phyloP scores from a whole-genome alignment of 1,140 invertebrate species.

The Tetragnatha versicolor region DNA sequence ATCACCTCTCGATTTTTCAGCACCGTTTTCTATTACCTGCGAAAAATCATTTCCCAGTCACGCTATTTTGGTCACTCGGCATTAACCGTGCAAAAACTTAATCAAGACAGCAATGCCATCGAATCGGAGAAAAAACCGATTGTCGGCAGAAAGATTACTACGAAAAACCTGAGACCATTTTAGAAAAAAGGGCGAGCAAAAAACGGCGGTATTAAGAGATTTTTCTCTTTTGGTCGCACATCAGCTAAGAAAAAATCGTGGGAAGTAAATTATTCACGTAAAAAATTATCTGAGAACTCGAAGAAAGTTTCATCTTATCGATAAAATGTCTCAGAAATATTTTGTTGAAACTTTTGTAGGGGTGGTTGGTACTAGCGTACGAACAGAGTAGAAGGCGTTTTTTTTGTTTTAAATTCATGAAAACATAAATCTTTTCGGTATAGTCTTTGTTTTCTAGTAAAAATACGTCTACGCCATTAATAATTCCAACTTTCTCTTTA shows the following conservation, averaged over 20 bases:
- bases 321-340: constrained; percentile 4
- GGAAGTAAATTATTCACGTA: neutral
- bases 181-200: neutral
- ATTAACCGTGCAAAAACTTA: neutral
- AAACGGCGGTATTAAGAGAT: neutral
- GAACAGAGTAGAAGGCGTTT: too few relatives aligned
- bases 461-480: too few relatives aligned
- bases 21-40: neutral
- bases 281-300: neutral
- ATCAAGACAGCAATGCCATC: neutral
- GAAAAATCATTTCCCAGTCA: neutral
- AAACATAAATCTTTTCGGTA: too few relatives aligned
- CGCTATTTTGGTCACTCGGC: too few relatives aligned
- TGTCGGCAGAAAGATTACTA: neutral
- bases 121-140: neutral
- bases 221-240: neutral
- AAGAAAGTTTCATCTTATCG: constrained; percentile 3
- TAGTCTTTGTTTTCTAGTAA: too few relatives aligned
- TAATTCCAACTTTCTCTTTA: too few relatives aligned
- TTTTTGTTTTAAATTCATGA: too few relatives aligned
- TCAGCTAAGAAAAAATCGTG: neutral
- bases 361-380: too few relatives aligned
- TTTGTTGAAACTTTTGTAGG: too few relatives aligned
- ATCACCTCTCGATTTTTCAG: neutral
- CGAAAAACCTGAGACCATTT: neutral